phyloP scores from a whole-genome alignment of 37 sponge, comb jelly and placozoan genomes.

The Halichondria panicea region DNA sequence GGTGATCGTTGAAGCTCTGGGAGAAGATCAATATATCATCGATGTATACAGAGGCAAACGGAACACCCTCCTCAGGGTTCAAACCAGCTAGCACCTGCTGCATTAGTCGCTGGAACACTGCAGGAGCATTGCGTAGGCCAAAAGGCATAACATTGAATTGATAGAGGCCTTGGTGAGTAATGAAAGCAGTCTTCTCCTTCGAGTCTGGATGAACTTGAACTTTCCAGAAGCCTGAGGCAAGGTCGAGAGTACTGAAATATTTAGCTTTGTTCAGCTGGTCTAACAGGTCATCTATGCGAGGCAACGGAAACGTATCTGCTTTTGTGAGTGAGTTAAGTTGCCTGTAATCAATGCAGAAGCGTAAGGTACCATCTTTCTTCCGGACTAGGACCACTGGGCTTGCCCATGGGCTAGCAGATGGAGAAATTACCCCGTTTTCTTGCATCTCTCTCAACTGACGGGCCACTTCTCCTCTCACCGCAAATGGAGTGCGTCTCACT shows the following conservation, averaged over 20 bases:
- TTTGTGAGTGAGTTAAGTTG: conserved; percentile 34
- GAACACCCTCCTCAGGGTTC: conserved; percentile 29
- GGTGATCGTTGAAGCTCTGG: conserved; percentile 23
- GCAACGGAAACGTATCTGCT: conserved; percentile 28
- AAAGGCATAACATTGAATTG: conserved; percentile 65
- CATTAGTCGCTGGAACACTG: conserved; percentile 61
- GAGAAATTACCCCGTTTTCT: conserved; percentile 12
- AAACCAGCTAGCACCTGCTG: conserved; percentile 32
- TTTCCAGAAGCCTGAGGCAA: conserved; percentile 67
- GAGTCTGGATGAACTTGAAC: conserved; percentile 10
- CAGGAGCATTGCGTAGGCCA: conserved; percentile 52
- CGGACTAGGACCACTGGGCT: conserved; percentile 41
- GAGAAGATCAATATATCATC: conserved; percentile 50
- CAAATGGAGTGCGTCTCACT: conserved; percentile 20
- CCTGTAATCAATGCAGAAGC: conserved; percentile 36
- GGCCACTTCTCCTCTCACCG: conserved; percentile 25
- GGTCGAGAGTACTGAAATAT: conserved; percentile 48
- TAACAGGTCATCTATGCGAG: conserved; percentile 55
- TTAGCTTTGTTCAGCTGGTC: conserved; percentile 48
- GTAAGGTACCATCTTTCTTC: conserved; percentile 33
- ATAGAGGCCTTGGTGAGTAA: conserved; percentile 48
- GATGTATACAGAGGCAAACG: conserved; percentile 46
- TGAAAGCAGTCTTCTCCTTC: conserved; percentile 59
- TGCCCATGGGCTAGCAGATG: conserved; percentile 38
- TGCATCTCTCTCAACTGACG: conserved; percentile 42